These are phyloP conservation scores for Petrocephalus zakoni DNA, from an alignment of 2,113 vertebrate genomes.

Conservation along the genomic window DNA sequence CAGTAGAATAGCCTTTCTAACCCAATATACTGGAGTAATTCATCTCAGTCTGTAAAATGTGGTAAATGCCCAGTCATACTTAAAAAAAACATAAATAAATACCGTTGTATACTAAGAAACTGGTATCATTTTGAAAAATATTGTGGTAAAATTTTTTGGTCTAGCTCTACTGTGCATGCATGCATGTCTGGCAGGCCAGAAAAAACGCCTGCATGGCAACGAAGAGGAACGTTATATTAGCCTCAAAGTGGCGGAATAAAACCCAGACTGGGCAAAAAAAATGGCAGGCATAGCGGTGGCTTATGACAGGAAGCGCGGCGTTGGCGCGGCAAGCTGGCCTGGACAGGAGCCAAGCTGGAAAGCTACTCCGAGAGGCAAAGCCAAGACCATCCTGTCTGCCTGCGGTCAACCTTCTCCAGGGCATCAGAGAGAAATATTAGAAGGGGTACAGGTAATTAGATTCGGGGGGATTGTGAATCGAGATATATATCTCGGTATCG, in stretches of 20 bases:
- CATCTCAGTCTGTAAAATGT: no score
- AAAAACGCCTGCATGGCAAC: neutral
- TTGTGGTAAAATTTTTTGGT: no score
- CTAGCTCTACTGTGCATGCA: neutral
- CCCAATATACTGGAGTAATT: no score
- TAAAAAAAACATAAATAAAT: no score
- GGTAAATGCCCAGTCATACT: no score
- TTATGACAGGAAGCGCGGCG: conserved; percentile 27
- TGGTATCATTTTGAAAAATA: no score
- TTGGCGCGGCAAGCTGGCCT: conserved; percentile 31
- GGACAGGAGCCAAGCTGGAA: conserved; percentile 47
- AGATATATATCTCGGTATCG: neutral
- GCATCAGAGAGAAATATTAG: conserved; percentile 20
- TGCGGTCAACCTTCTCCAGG: conserved; percentile 24
- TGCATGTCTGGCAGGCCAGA: neutral
- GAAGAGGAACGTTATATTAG: neutral
- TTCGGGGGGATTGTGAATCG: conserved; percentile 7
- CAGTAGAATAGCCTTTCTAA: no score
- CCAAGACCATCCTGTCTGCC: conserved; percentile 25
- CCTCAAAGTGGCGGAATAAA: neutral
- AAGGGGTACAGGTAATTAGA: conserved; percentile 4
- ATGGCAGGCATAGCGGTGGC: neutral
- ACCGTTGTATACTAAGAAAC: no score
- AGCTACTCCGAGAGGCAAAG: conserved; percentile 29
- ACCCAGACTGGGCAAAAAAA: neutral